Evolutionary conservation across 1,140 invertebrate genomes (phyloP).

Genomic region (Musca domestica): DNA sequence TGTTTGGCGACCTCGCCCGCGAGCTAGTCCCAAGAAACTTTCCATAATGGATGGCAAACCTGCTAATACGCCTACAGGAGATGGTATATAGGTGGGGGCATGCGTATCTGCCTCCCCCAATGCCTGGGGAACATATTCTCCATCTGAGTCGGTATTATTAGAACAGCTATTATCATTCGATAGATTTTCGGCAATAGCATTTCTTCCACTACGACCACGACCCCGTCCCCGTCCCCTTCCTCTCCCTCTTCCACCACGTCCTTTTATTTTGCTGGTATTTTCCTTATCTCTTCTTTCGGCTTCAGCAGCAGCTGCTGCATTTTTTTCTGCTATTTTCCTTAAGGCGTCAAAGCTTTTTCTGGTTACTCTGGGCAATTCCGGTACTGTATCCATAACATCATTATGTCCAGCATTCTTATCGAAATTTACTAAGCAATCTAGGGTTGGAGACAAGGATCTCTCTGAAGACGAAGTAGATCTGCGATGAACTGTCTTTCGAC

Average conservation of each 20-base stretch:
- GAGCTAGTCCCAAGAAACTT: not conserved
- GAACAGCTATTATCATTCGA: not conserved
- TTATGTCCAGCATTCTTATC: not conserved
- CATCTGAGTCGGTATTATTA: not conserved
- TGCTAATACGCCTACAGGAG: not conserved
- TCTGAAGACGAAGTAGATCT: not conserved
- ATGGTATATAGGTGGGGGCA: not conserved
- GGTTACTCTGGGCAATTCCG: not conserved
- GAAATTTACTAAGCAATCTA: not conserved
- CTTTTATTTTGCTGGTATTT: not conserved
- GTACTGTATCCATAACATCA: too few relatives aligned
- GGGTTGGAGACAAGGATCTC: not conserved
- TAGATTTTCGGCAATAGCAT: not conserved
- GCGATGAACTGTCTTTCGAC: not conserved
- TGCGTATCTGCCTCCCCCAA: not conserved
- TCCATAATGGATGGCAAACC: not conserved
- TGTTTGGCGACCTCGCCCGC: not conserved
- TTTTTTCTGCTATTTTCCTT: too few relatives aligned
- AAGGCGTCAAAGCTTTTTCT: not conserved
- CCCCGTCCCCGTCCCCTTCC: not conserved
- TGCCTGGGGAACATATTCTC: not conserved
- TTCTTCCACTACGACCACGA: not conserved
- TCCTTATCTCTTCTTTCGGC: not conserved
- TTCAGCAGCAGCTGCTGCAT: not conserved
- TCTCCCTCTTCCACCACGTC: not conserved